Base-by-base conservation (phyloP, 2,113 vertebrate genomes). In the Macrotus californicus region DNA sequence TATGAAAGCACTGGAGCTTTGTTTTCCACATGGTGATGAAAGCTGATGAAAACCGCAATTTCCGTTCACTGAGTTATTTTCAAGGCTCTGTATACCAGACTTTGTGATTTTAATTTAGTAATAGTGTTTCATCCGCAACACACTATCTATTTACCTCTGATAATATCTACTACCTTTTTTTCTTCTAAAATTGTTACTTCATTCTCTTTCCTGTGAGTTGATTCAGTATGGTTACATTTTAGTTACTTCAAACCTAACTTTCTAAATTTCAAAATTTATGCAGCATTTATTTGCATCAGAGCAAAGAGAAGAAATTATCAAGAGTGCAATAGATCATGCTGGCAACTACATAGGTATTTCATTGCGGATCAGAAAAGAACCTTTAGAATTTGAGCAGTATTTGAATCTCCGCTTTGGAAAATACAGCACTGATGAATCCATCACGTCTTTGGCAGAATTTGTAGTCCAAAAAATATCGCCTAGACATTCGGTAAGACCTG, bases 211-310 rank as follows among this genome's bases (percentile, higher is more conserved):
- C 41, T 93, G 0, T 89, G 19, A 84, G 4, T 86, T 91, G 34
- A 72, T 93, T 96, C 50, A 86, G 21, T 81, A 59, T 64, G 34
- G 14, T 88, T 70, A 84, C 10, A 39, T 94, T 92, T 93, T 95
- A 77, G 19, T 93, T 95, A 34, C 88, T 94, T 94, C 50, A 95
- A 93, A 31, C 34, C 69, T 96, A 69, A 95, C 76, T 94, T 88
- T 89, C 46, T 83, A 84, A 94, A 92, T 95, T 94, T 96, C 39
- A 95, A 86, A 97, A 98, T 97, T 92, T 89, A 96, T 97, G 43
- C 98, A 99, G 99, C 99, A 99, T 97, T 98, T 99, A 89, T 99
- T 99, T 98, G 99, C 99, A 59, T 99, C 99, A 29, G 99, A 99
- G 96, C 98, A 99, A 95, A 99, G 99, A 83, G 99, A 99, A 69